Percentiles rank a stretch among this genome's conserved stretches.
Evolutionary conservation across 2,797 vertebrate genomes (phyloP).

Genomic region (Spheniscus humboldti): DNA sequence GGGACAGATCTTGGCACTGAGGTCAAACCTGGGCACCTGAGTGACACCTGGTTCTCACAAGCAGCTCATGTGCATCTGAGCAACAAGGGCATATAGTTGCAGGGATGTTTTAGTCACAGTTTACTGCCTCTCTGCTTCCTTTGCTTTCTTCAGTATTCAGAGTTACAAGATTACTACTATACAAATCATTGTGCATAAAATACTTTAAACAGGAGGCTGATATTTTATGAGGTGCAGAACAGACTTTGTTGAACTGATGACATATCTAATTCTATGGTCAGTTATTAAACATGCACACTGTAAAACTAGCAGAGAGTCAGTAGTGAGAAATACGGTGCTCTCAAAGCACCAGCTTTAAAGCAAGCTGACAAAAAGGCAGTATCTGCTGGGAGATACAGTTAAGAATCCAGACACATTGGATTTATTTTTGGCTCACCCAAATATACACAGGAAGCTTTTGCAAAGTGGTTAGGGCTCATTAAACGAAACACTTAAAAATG

Average conservation of each 20-base stretch:
- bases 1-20: neutral
- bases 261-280: neutral
- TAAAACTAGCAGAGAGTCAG: neutral
- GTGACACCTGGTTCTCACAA: neutral
- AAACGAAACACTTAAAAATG: conserved; percentile 3
- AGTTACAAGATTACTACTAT: neutral
- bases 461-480: conserved; percentile 16
- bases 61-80: neutral
- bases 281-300: neutral
- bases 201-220: neutral
- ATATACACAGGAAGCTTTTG: neutral
- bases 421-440: conserved; percentile 37
- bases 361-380: neutral
- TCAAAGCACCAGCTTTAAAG: neutral
- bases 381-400: neutral
- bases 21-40: neutral
- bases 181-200: neutral
- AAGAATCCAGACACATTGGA: neutral
- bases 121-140: neutral
- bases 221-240: neutral
- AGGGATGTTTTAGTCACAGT: neutral
- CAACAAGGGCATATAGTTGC: neutral
- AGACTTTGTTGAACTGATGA: neutral
- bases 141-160: neutral
- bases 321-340: neutral